Percentiles rank a stretch among this genome's conserved stretches.
Evolutionary conservation across 2,888 invertebrate species (phyloP).

Genomic region (Dolichopus griseipennis): DNA sequence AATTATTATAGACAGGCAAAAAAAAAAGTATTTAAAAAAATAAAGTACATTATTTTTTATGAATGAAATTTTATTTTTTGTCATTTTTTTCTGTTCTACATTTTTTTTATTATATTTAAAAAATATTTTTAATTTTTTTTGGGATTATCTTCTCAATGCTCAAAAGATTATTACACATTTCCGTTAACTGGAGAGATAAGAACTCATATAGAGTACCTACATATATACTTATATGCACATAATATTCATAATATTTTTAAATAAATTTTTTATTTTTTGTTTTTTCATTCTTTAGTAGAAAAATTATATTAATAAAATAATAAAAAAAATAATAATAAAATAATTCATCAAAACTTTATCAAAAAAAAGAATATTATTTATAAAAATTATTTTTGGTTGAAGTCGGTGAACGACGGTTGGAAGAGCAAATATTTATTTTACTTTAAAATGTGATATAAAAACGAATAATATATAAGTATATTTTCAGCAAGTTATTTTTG

Average conservation of each 20-base stretch:
- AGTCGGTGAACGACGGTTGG: neutral
- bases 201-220: neutral
- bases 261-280: neutral
- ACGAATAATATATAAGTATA: neutral
- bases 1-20: too few species aligned
- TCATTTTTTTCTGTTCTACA: neutral
- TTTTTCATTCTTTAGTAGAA: neutral
- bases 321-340: neutral
- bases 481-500: neutral
- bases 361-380: neutral
- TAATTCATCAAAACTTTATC: neutral
- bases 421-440: neutral
- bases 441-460: neutral
- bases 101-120: neutral
- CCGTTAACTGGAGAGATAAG: constrained; percentile 1
- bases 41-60: neutral
- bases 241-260: neutral
- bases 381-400: neutral
- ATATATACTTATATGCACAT: neutral
- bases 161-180: neutral
- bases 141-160: constrained; percentile 4
- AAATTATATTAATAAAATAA: neutral
- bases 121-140: neutral
- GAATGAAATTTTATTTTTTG: neutral
- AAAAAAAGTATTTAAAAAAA: neutral